These are phyloP conservation scores for Adelges cooleyi DNA, from an alignment of 1,140 invertebrate species.

Conservation along the genomic window DNA sequence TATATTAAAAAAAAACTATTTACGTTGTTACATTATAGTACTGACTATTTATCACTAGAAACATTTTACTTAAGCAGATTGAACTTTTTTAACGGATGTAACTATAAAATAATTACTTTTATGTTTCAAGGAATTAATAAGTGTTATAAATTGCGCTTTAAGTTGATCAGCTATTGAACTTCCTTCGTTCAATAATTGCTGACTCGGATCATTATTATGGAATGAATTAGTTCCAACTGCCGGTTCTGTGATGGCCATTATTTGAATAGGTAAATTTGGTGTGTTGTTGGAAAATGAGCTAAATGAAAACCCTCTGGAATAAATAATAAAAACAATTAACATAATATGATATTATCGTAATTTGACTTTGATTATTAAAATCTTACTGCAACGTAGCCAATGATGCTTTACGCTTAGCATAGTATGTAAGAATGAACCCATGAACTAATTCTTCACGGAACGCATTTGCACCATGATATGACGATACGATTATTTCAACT, in stretches of 20 bases:
- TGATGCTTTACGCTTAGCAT: slow-evolving; percentile 87
- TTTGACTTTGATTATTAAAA: slow-evolving; percentile 11
- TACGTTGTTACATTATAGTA: too few relatives aligned
- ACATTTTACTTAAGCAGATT: too few relatives aligned
- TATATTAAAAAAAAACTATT: too few relatives aligned
- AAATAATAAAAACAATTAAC: not conserved
- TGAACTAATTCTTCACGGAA: slow-evolving; percentile 87
- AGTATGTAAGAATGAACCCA: slow-evolving; percentile 92
- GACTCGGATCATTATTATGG: slow-evolving; percentile 79
- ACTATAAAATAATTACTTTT: slow-evolving; percentile 64
- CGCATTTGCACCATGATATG: slow-evolving; percentile 87
- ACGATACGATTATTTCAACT: slow-evolving; percentile 87
- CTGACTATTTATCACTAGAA: too few relatives aligned
- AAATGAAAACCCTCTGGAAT: slow-evolving; percentile 34
- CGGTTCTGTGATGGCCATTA: slow-evolving; percentile 82
- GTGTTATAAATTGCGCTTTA: slow-evolving; percentile 86
- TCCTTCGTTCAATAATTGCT: slow-evolving; percentile 83
- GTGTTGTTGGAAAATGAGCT: slow-evolving; percentile 91
- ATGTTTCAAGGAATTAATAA: slow-evolving; percentile 63
- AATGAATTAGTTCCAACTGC: slow-evolving; percentile 76
- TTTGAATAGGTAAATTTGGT: slow-evolving; percentile 87
- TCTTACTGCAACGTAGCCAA: slow-evolving; percentile 80
- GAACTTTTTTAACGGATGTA: too few relatives aligned
- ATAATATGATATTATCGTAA: not conserved
- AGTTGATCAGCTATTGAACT: slow-evolving; percentile 82